phyloP scores from a whole-genome alignment of 2,113 vertebrate species.

The Syngnathus floridae region DNA sequence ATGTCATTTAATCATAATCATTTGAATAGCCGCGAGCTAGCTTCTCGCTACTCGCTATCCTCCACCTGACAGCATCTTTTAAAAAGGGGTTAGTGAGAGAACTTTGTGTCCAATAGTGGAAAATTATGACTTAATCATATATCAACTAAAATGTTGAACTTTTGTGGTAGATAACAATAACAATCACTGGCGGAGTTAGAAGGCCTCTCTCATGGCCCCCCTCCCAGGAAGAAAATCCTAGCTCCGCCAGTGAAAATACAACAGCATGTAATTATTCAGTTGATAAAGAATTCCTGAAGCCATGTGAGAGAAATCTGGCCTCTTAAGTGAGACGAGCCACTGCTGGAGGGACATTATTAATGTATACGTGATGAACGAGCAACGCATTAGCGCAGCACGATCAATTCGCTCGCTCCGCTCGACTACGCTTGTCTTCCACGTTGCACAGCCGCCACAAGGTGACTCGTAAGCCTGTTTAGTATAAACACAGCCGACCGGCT shows the following conservation, averaged over 20 bases:
- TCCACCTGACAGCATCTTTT: constrained; percentile 13
- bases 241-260: not conserved
- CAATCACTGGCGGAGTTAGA: not conserved
- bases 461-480: constrained; percentile 8
- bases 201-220: no score
- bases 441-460: not conserved
- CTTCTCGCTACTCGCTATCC: constrained; percentile 15
- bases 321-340: constrained; percentile 10
- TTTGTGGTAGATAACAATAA: not conserved
- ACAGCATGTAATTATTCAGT: not conserved
- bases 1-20: constrained; percentile 23
- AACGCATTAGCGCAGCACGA: constrained; percentile 15
- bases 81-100: constrained; percentile 20
- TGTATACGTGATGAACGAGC: constrained; percentile 29
- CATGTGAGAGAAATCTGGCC: constrained; percentile 6
- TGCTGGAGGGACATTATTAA: constrained; percentile 11
- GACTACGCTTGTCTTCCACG: constrained; percentile 9
- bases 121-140: constrained; percentile 14
- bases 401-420: constrained; percentile 8
- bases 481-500: not conserved
- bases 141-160: constrained; percentile 2
- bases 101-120: constrained; percentile 23
- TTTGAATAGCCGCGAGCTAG: constrained; percentile 19
- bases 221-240: no score
- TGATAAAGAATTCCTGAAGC: not conserved